Base-by-base conservation (phyloP, 2,797 vertebrate species). In the Phataginus tricuspis region DNA sequence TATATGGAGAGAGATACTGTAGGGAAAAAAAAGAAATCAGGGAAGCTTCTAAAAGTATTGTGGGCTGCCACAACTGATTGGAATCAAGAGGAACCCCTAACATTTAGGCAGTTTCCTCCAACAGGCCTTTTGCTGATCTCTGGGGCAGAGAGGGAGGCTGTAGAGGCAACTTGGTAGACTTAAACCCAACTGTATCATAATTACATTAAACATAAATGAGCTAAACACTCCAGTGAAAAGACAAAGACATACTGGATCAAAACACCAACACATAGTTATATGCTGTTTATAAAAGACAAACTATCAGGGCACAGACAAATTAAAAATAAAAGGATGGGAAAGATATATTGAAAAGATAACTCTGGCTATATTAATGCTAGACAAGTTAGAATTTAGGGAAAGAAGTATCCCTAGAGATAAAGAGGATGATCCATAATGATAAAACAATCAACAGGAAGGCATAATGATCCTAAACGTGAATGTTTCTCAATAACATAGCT, bases 181-280 rank as follows among this genome's bases (percentile, higher is more conserved):
- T 80, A 82, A 63, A 80, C 15, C 34, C 7, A 77, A 45, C 27
- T 82, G 9, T 89, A 75, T 85, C 25, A 83, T 93, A 87, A 93
- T 79, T 93, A 27, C 25, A 91, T 90, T 95, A 85, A 85, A 75
- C 91, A 9, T 85, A 89, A 94, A 85, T 89, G 39, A 57, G 74
- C 15, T 74, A 66, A 78, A 57, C 49, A 84, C 9, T 68, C 59
- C 19, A 95, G 74, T 61, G 84, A 88, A 72, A 82, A 87, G 10
- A 74, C 61, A 68, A 75, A 93, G 37, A 4, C 31, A 71, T 25
- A 14, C 8, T 42, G 27, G 18, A 37, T 79, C 25, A 91, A 86
- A 83, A 72, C 45, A 66, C 15, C 31, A 91, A 23, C 9, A 78
- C 37, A 68, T 53, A 83, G 37, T 14, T 86, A 71, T 49, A 18